Percentiles rank a stretch among this genome's conserved stretches.
Evolutionary conservation across 2,888 invertebrate genomes (phyloP).

Genomic region (Neoaliturus tenellus): DNA sequence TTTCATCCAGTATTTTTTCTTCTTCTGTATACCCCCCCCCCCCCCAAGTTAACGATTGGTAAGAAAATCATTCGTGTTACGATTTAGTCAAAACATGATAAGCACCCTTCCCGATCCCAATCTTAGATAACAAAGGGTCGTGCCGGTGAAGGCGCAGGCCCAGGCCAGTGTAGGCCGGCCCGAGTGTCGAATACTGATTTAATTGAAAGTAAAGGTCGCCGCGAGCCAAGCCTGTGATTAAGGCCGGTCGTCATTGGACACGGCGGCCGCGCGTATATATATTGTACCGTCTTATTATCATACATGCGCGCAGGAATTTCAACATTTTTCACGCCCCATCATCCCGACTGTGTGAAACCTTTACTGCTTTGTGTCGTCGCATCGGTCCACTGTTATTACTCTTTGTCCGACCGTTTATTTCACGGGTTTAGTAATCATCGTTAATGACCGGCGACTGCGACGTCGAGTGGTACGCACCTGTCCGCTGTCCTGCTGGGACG

Average conservation of each 20-base stretch:
- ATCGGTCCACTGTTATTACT: conserved; percentile 51
- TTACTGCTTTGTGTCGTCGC: conserved; percentile 31
- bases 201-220: conserved; percentile 49
- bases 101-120: too few species aligned
- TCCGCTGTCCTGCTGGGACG: conserved; percentile 10
- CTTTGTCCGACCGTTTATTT: conserved; percentile 45
- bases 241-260: conserved; percentile 21
- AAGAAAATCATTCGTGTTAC: too few species aligned
- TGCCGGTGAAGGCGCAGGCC: background rate
- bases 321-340: conserved; percentile 50
- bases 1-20: too few species aligned
- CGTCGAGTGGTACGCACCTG: conserved; percentile 6
- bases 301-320: conserved; percentile 52
- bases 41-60: too few species aligned
- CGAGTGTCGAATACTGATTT: conserved; percentile 42
- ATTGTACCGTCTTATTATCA: conserved; percentile 52
- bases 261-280: conserved; percentile 40
- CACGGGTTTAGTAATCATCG: conserved; percentile 31
- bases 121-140: too few species aligned
- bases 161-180: background rate
- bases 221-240: conserved; percentile 32
- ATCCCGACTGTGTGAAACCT: conserved; percentile 28
- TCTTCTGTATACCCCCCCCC: too few species aligned
- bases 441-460: conserved; percentile 15
- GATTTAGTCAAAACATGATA: too few species aligned